Conservation (phyloP, 2,797 vertebrate species). For the Myotis myotis region DNA sequence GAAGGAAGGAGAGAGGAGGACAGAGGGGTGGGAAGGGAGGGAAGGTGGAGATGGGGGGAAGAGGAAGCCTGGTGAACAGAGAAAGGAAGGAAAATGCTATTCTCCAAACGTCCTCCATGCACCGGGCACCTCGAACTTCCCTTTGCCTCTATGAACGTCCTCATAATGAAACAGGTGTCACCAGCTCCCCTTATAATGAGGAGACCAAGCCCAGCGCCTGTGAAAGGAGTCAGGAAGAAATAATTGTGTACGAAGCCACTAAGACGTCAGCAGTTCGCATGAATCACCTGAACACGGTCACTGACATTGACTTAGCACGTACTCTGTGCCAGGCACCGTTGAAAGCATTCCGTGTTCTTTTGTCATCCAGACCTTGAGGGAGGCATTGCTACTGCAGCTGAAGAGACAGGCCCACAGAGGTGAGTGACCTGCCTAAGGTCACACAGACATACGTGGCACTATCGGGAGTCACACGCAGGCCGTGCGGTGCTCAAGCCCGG, state of each 20-base stretch:
- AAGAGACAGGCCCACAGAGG: background rate
- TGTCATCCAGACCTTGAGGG: accelerated
- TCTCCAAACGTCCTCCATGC: accelerated
- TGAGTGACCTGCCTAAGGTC: background rate
- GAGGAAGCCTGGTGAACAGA: too few relatives aligned
- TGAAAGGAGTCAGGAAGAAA: background rate
- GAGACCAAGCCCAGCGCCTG: background rate
- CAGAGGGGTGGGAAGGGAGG: background rate
- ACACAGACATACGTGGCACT: accelerated
- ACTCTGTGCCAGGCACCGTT: accelerated
- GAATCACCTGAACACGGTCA: accelerated
- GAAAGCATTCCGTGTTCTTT: too few relatives aligned
- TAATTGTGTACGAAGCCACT: background rate
- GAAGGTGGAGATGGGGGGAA: too few relatives aligned
- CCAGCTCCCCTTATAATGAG: background rate
- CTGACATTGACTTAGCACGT: background rate
- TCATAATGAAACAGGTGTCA: background rate
- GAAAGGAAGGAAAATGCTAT: background rate
- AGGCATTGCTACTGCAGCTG: accelerated
- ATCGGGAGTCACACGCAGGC: background rate
- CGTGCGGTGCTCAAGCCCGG: accelerated
- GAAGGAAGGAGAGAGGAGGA: background rate
- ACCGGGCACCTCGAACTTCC: background rate
- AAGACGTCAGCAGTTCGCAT: accelerated
- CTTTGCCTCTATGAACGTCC: background rate